Base-by-base conservation (phyloP, 2,888 invertebrate species). In the Cephonodes hylas region DNA sequence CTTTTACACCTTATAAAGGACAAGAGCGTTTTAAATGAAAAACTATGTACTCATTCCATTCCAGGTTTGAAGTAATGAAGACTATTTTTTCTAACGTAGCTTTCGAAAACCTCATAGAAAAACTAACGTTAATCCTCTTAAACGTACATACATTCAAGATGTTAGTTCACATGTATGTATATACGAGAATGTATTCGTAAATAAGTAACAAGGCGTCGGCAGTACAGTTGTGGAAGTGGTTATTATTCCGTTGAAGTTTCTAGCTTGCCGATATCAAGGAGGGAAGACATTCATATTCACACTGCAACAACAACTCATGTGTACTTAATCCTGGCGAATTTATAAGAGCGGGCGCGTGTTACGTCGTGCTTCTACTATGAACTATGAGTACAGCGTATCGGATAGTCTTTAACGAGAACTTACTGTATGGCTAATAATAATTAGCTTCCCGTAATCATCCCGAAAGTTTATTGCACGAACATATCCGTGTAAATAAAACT, bases 261-360 rank as follows among this genome's bases (percentile, higher is more conserved):
- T 23, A 38, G 38, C 60, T 23, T 60, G 25, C 38, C 38, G 48
- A 48, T 48, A 48, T 38, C 60, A 46, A 60, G 58, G 42, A 58
- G 46, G 60, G 38, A 60, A 60, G 18, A 46, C 23, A 60, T 60
- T 25, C 60, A 60, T 60, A 60, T 60, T 60, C 60, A 60, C 23
- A 25, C 13, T 46, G 59, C 38, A 60, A 18, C 48, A 38, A 60
- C 48, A 60, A 23, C 60, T 42, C 60, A 22, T 60, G 48, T 48
- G 15, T 46, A 22, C 38, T 60, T 48, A 60, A 60, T 60, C 38
- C 13, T 48, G 34, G 42, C 48, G 38, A 48, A 60, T 38, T 48
- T 48, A 25, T 23, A 46, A 48, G 38, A 46, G 34, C 34, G 15
- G 25, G 48, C 15, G 27, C 13, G 44, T 8, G 7, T 10, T 42